Conservation (phyloP, 2,888 invertebrate genomes). For the Latrodectus hesperus region DNA sequence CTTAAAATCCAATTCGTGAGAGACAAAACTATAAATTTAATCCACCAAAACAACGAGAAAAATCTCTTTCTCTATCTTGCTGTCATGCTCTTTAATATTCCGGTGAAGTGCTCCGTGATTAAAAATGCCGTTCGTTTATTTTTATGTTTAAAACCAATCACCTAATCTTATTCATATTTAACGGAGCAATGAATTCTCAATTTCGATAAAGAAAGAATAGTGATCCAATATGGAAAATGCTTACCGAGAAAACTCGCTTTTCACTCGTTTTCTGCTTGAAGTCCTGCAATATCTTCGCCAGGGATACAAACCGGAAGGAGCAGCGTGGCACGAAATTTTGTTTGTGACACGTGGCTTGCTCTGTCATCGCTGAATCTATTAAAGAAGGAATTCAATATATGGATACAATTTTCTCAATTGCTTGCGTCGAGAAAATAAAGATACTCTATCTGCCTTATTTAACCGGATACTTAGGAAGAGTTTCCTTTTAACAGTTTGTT, state of each 20-base stretch:
- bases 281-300: constrained; percentile 30
- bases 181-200: constrained; percentile 28
- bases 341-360: constrained; percentile 40
- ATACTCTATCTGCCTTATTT: constrained; percentile 34
- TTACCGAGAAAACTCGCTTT: constrained; percentile 38
- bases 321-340: constrained; percentile 37
- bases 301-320: constrained; percentile 37
- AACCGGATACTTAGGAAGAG: constrained; percentile 34
- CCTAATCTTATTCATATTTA: constrained; percentile 18
- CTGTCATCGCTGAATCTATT: constrained; percentile 23
- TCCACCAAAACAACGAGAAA: background rate
- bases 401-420: constrained; percentile 31
- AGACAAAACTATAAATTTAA: background rate
- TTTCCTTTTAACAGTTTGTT: constrained; percentile 49
- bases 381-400: constrained; percentile 13
- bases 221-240: constrained; percentile 30
- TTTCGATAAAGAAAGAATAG: constrained; percentile 17
- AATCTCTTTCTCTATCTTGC: background rate
- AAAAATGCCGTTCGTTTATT: background rate
- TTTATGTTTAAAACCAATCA: constrained; percentile 20
- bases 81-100: background rate
- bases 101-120: constrained; percentile 9
- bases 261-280: constrained; percentile 50
- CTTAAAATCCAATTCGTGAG: constrained; percentile 3
- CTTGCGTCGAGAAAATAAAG: constrained; percentile 36